Evolutionary conservation across 2,113 vertebrate genomes (phyloP), one percentile per base, ranked within the genome.

Genomic region (Oxyruncus cristatus): DNA sequence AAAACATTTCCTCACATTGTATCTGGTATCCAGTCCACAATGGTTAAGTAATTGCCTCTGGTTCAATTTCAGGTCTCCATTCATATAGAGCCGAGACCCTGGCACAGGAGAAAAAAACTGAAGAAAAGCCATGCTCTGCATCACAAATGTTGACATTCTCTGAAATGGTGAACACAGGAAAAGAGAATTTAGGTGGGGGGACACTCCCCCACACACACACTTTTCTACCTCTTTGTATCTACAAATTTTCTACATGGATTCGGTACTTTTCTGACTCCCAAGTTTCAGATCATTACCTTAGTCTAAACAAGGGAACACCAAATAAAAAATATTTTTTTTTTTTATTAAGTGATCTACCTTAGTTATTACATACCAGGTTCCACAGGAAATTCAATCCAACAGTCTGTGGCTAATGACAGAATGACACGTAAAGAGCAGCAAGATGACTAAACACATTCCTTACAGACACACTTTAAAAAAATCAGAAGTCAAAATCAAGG

Each of bases 51-150:
- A 98, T 11, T 98, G 98, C 93, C 97, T 98, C 98, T 99, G 99
- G 84, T 98, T 98, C 72, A 99, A 88, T 92, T 97, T 98, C 97
- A 99, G 98, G 90, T 99, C 99, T 96, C 99, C 99, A 3, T 98
- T 99, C 79, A 99, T 75, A 42, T 97, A 98, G 4, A 99, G 95
- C 93, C 97, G 98, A 21, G 99, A 98, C 8, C 99, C 99, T 1
- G 99, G 98, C 12, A 99, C 93, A 14, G 99, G 80, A 12, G 98
- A 99, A 26, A 98, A 99, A 84, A 98, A 98, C 86, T 99, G 99
- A 39, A 99, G 94, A 67, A 98, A 99, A 2, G 98, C 99, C 98
- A 99, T 98, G 87, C 98, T 99, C 98, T 99, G 99, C 99, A 99
- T 99, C 97, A 98, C 98, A 37, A 99, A 97, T 0, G 98, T 99